phyloP scores from a whole-genome alignment of 2,797 vertebrate species.

The Falco novaeseelandiae region DNA sequence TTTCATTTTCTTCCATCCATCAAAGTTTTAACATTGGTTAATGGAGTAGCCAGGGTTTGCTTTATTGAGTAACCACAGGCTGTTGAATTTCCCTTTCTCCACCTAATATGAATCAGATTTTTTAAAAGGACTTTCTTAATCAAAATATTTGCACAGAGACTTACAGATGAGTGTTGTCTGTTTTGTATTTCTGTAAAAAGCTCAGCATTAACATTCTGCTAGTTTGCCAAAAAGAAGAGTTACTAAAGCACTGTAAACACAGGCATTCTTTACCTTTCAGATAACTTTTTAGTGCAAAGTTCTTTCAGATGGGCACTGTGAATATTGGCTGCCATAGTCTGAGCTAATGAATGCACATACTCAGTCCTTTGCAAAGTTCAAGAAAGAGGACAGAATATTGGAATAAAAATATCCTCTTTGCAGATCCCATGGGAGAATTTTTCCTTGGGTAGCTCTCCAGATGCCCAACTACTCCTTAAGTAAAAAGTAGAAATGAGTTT shows the following conservation, averaged over 20 bases:
- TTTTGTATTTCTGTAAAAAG: conserved; percentile 58
- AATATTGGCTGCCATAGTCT: not conserved
- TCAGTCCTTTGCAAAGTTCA: not conserved
- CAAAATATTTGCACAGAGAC: conserved; percentile 57
- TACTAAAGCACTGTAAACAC: conserved; percentile 42
- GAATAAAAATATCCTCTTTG: not conserved
- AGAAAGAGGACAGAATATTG: not conserved
- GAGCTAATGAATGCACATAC: not conserved
- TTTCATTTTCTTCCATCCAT: conserved; percentile 52
- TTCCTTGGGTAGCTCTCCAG: not conserved
- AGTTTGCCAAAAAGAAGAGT: conserved; percentile 48
- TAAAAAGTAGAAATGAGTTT: not conserved
- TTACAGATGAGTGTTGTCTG: conserved; percentile 34
- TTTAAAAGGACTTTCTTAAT: conserved; percentile 49
- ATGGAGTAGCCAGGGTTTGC: conserved; percentile 52
- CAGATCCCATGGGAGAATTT: not conserved
- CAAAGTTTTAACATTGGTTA: conserved; percentile 41
- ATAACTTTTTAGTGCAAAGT: conserved; percentile 11
- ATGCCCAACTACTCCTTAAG: not conserved
- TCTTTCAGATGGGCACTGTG: not conserved
- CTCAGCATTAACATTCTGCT: conserved; percentile 23
- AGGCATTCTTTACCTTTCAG: conserved; percentile 36
- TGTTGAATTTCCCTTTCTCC: conserved; percentile 43
- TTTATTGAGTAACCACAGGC: conserved; percentile 67
- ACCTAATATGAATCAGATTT: conserved; percentile 38